Evolutionary conservation across 2,888 invertebrate species (phyloP), one percentile per base, ranked within the genome.

Genomic region (Corythucha ciliata): DNA sequence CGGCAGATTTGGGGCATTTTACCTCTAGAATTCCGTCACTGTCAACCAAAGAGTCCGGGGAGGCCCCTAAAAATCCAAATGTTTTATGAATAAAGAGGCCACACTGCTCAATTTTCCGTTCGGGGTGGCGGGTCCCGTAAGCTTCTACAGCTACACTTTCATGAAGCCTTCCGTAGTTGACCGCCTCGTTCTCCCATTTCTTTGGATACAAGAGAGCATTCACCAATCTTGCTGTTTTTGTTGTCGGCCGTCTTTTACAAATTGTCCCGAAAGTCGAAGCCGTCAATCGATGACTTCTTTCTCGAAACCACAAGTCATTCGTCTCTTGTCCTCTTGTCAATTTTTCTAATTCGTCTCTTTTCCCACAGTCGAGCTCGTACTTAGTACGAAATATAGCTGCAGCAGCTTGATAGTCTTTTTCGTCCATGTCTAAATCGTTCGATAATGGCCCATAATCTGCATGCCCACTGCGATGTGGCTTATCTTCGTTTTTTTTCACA

Each of bases 391-490:
- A 12, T 4, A 24, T 3, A 7, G 3, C 26, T n/a, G 21, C 25
- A 4, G 42, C n/a, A 14, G n/a, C 3, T 4, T 5, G 3, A 5
- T 24, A 22, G 4, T 42, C 42, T 14, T 53, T 49, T 27, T 49
- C 44, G 22, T 50, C 49, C 40, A 53, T 41, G 29, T 53, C 53
- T 20, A 50, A 21, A 20, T 34, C 40, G 32, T 44, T 32, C 45
- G 49, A 50, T 8, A 53, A 26, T 2, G 24, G 16, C 25, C 53
- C 53, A 29, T 53, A 53, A 40, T 53, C 44, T 37, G 49, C 25
- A 25, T 25, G 22, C 10, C 42, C 25, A 4, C n/a, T 25, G 7
- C 21, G 10, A 29, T 29, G 29, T 8, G 29, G 8, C 10, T 8
- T 12, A 29, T 29, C 29, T 10, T 10, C 12, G 8, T 29, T 29